Conservation (phyloP, 2,113 vertebrate genomes). For the Hemibagrus wyckioides region DNA sequence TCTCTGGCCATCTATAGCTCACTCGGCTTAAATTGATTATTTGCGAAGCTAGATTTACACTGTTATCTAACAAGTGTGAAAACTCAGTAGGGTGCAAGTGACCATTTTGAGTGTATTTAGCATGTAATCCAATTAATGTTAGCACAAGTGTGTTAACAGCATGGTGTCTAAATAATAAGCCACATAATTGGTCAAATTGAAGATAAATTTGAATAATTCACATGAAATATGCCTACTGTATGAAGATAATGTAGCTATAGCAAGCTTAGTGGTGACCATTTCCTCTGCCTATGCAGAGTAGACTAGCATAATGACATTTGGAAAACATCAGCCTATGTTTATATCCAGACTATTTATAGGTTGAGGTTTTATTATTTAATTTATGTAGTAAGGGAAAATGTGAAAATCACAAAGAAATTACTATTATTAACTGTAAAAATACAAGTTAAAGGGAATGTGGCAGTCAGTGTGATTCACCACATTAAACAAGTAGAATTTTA, state of each 20-base stretch:
- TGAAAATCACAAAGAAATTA: not conserved
- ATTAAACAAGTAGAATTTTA: not conserved
- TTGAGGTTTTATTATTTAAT: constrained; percentile 1
- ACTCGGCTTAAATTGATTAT: no score
- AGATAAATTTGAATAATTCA: not conserved
- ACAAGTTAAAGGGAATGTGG: not conserved
- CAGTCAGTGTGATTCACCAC: not conserved
- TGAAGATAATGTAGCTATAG: not conserved
- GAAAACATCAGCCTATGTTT: not conserved
- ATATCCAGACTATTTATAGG: not conserved
- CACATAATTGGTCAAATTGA: not conserved
- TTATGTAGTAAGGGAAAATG: not conserved
- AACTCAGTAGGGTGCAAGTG: not conserved
- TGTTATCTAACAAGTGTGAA: not conserved
- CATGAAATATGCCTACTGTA: not conserved
- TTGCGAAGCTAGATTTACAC: no score
- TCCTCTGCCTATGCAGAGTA: not conserved
- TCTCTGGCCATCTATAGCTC: not conserved
- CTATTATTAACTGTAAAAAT: not conserved
- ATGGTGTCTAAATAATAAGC: not conserved
- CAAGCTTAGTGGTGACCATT: not conserved
- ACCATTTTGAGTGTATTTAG: not conserved
- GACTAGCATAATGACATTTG: not conserved
- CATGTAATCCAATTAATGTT: not conserved
- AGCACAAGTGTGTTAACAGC: not conserved